Evolutionary conservation across 2,888 invertebrate species (phyloP), one percentile per base, ranked within the genome.

Genomic region (Drosophila testacea): DNA sequence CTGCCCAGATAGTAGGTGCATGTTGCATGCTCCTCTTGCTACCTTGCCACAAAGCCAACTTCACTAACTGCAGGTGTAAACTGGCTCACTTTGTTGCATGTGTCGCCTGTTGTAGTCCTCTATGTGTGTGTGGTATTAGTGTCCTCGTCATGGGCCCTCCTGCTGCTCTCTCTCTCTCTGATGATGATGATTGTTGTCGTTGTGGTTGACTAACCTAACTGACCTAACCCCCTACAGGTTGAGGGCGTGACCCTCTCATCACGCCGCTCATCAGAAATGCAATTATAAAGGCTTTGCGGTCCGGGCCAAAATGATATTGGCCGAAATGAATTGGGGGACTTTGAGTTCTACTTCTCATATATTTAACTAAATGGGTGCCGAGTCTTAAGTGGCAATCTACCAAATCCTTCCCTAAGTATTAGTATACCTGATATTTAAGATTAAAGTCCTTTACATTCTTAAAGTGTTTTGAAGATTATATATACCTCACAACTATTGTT

Each of bases 201-300:
- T 64, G 70, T 69, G 81, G 86, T 50, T 68, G 60, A 55, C 76
- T 69, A 59, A 62, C 60, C 64, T 48, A 69, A 56, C 61, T 63
- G 55, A 62, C 52, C 63, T 55, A 32, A 32, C 67, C 42, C 61
- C 52, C 65, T 47, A 22, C 30, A 52, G 50, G 32, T 55, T 56
- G 51, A 6, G 39, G 60, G 56, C 41, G 47, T 56, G 42, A 44
- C 32, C 42, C 56, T 54, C 22, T 13, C 47, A 57, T 47, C 11
- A 54, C 54, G 42, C 61, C 68, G 48, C 79, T 84, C 82, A 87
- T 87, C 85, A 79, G 65, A 78, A 82, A 84, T 83, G 85, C 83
- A 83, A 87, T 87, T 83, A 83, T 70, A 73, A 64, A 47, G 64
- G 68, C 62, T 62, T 56, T 55, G 57, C 36, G 60, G 50, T 36